phyloP scores from a whole-genome alignment of 2,888 invertebrate species.

The Apeira syringaria region DNA sequence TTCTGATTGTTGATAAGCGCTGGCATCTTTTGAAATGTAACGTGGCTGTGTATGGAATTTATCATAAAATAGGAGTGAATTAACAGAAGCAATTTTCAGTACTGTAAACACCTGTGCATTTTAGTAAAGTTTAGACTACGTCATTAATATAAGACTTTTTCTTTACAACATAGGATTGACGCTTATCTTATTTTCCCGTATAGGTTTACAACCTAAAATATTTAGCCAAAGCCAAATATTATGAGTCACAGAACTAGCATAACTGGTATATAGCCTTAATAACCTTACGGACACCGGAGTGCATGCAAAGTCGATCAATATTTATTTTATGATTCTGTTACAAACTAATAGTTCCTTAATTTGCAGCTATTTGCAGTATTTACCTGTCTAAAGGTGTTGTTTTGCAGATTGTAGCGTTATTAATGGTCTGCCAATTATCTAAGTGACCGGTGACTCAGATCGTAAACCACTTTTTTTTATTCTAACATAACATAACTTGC shows the following conservation, averaged over 20 bases:
- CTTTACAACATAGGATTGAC: too few relatives aligned
- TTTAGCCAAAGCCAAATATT: too few relatives aligned
- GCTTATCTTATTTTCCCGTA: too few relatives aligned
- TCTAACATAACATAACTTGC: too few relatives aligned
- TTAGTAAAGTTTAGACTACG: too few relatives aligned
- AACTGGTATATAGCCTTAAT: not conserved
- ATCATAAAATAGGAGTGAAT: conserved; percentile 4
- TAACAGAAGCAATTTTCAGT: too few relatives aligned
- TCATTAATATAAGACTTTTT: too few relatives aligned
- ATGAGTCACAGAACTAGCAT: too few relatives aligned
- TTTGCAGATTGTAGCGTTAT: conserved; percentile 31
- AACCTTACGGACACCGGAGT: conserved; percentile 20
- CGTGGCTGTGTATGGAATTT: conserved; percentile 3
- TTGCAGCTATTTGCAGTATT: conserved; percentile 33
- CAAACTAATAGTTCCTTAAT: conserved; percentile 40
- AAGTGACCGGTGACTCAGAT: conserved; percentile 12
- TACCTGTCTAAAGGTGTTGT: conserved; percentile 34
- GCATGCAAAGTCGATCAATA: conserved; percentile 19
- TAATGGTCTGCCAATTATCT: conserved; percentile 3
- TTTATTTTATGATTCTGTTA: conserved; percentile 35
- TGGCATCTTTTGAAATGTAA: conserved; percentile 9
- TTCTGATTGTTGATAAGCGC: conserved; percentile 14
- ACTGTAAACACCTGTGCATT: too few relatives aligned
- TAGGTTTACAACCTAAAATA: too few relatives aligned
- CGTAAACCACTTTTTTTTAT: too few relatives aligned